A percentile compares a stretch with the other conserved stretches of the same genome.
phyloP scores from a whole-genome alignment of 2,113 vertebrate species.

The Thermophis baileyi region DNA sequence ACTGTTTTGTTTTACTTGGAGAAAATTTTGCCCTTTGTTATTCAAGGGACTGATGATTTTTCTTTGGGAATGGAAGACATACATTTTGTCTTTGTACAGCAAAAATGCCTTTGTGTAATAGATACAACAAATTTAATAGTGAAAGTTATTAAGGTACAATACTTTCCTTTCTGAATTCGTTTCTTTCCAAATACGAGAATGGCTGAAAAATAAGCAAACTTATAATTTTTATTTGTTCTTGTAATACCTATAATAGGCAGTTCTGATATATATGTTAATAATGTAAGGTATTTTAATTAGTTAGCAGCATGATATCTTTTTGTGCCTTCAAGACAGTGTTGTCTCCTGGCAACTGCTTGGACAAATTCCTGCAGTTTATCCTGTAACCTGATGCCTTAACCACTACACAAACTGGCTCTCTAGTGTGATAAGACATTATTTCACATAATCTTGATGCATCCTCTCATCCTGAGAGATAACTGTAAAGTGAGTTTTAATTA shows the following conservation, averaged over 20 bases:
- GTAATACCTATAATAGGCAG: neutral
- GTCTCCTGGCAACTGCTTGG: neutral
- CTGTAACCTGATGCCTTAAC: neutral
- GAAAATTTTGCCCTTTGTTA: neutral
- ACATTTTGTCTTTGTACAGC: neutral
- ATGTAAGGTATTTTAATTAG: conserved; percentile 19
- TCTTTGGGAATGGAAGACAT: neutral
- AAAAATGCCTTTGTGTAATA: neutral
- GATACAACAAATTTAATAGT: neutral
- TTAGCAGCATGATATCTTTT: conserved; percentile 21
- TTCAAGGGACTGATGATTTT: neutral
- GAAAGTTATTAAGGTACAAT: neutral
- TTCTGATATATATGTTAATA: conserved; percentile 7
- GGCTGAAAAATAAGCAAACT: neutral
- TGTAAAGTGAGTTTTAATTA: conserved; percentile 13
- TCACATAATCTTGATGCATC: neutral
- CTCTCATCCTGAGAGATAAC: neutral
- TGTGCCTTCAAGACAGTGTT: neutral
- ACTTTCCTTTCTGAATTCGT: neutral
- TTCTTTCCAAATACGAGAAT: neutral
- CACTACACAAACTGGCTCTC: neutral
- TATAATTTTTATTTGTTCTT: neutral
- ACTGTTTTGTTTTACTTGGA: neutral
- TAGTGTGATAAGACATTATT: neutral
- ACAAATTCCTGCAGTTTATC: neutral